Conservation (phyloP, 2,113 vertebrate species). For the Melanerpes aurifrons region DNA sequence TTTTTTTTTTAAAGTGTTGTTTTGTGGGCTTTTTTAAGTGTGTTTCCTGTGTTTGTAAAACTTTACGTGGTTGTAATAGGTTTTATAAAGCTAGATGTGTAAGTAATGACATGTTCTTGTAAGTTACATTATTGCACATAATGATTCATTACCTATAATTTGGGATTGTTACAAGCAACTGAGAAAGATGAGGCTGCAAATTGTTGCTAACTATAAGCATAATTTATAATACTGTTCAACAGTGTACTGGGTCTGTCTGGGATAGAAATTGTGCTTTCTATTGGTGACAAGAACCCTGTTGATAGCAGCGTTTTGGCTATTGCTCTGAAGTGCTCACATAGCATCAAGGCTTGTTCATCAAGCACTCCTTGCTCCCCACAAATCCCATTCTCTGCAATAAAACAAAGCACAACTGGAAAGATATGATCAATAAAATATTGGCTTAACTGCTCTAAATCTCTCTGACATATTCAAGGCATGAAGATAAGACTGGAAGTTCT, state of each 20-base stretch:
- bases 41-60: neutral
- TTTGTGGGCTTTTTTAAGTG: neutral
- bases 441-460: neutral
- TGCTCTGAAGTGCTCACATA: too few species aligned
- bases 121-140: neutral
- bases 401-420: neutral
- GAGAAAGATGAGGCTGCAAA: neutral
- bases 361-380: fast-evolving
- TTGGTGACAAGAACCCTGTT: fast-evolving
- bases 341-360: neutral
- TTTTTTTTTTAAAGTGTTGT: neutral
- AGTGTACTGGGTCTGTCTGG: neutral
- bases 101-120: neutral
- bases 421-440: neutral
- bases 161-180: neutral
- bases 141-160: neutral
- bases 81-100: neutral
- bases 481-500: neutral
- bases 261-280: fast-evolving
- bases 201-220: neutral
- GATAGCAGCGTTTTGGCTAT: neutral
- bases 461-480: neutral
- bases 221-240: neutral
- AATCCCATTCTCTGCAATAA: neutral
- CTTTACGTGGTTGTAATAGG: neutral